Conservation (phyloP, 2,797 vertebrate species). For the Gambusia yucatana region DNA sequence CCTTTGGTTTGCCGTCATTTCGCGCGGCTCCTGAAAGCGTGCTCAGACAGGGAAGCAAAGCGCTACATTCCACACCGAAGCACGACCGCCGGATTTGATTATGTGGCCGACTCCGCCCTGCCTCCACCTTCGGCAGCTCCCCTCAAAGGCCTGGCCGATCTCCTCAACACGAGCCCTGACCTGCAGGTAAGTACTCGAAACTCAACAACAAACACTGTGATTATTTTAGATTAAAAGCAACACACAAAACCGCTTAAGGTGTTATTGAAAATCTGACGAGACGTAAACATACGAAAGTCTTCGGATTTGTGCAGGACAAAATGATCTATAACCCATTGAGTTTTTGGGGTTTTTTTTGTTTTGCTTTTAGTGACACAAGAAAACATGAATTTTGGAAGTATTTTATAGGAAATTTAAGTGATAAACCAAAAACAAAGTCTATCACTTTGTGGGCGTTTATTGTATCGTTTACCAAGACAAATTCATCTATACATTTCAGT, state of each 20-base stretch:
- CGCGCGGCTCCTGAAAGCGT: background rate
- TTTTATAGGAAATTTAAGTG: background rate
- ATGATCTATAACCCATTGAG: background rate
- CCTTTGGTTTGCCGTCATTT: background rate
- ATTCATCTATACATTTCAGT: no score
- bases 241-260: no score
- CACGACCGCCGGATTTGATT: conserved; percentile 8
- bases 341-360: background rate
- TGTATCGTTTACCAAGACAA: no score
- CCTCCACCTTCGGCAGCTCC: conserved; percentile 7
- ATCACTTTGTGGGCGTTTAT: no score
- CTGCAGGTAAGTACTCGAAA: conserved; percentile 21
- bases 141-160: conserved; percentile 12
- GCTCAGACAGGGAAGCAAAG: conserved; percentile 4
- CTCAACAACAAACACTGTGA: background rate
- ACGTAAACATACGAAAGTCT: background rate
- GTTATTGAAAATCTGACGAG: background rate
- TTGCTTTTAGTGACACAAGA: background rate
- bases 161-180: background rate
- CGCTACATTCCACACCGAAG: conserved; percentile 17
- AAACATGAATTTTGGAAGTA: background rate
- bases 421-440: background rate
- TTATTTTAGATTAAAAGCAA: conserved; percentile 3
- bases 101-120: conserved; percentile 17
- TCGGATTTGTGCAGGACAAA: background rate